Evolutionary conservation across 2,888 invertebrate species (phyloP).

Genomic region (Microctonus brassicae): DNA sequence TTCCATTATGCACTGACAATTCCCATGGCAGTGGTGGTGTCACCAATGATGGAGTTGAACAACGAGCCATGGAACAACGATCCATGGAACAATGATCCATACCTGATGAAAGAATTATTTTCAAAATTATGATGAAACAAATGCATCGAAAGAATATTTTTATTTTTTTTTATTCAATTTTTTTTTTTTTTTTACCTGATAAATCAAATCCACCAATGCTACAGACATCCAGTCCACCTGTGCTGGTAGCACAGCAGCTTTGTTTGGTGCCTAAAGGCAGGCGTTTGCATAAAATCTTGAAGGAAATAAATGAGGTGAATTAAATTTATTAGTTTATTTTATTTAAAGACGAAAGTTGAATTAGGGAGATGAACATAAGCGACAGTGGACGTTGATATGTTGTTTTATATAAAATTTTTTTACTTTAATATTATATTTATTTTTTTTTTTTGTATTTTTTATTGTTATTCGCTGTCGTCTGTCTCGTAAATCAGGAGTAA

Average conservation of each 20-base stretch:
- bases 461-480: conserved; percentile 3
- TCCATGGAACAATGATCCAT: conserved; percentile 66
- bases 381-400: neutral
- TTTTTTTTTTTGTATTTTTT: neutral
- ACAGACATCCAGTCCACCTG: conserved; percentile 65
- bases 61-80: conserved; percentile 64
- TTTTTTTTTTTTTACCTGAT: conserved; percentile 56
- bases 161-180: too few species aligned
- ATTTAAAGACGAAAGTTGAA: neutral
- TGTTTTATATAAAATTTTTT: too few species aligned
- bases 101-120: too few species aligned
- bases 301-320: too few species aligned
- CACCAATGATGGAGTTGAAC: conserved; percentile 63
- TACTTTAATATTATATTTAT: neutral
- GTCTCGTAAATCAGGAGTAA: conserved; percentile 29
- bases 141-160: neutral
- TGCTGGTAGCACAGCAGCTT: conserved; percentile 66
- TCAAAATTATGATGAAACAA: too few species aligned
- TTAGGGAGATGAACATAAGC: neutral
- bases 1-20: conserved; percentile 52
- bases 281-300: conserved; percentile 63
- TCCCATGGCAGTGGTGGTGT: conserved; percentile 66
- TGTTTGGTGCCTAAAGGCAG: conserved; percentile 63
- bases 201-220: conserved; percentile 65
- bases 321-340: too few species aligned